A percentile compares a stretch with the other conserved stretches of the same genome.
Evolutionary conservation across 1,140 invertebrate genomes (phyloP).

Genomic region (Heliconius congener): DNA sequence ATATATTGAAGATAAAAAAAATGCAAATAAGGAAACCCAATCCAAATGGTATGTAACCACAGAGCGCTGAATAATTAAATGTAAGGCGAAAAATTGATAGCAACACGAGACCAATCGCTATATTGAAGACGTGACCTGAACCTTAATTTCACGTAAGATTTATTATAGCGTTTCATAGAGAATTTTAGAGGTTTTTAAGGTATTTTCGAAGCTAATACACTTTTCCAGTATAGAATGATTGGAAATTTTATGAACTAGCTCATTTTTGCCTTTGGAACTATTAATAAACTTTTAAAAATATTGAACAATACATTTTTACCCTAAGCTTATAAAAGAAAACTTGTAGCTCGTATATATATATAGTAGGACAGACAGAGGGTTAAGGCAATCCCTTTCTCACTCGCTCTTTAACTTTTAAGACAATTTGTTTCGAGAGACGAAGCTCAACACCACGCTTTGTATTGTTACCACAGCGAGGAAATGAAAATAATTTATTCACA

Average conservation of each 20-base stretch:
- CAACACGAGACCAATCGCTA: conserved; percentile 58
- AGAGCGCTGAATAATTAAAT: conserved; percentile 61
- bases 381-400: not conserved
- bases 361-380: too few relatives aligned
- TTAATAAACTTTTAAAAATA: not conserved
- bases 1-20: not conserved
- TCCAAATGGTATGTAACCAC: conserved; percentile 24
- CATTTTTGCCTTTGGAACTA: not conserved
- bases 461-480: not conserved
- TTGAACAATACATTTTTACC: too few relatives aligned
- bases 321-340: too few relatives aligned
- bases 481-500: not conserved
- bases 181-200: conserved; percentile 20
- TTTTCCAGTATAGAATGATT: not conserved
- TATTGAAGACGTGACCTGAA: conserved; percentile 57
- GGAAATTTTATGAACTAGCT: not conserved
- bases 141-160: conserved; percentile 26
- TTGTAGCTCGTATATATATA: too few relatives aligned
- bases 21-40: conserved; percentile 1
- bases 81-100: conserved; percentile 62
- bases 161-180: conserved; percentile 29
- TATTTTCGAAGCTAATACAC: not conserved
- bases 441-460: not conserved
- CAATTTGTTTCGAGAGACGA: not conserved
- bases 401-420: not conserved